A percentile compares a stretch with the other conserved stretches of the same genome.
These are phyloP conservation scores for Liasis olivaceus DNA, from an alignment of 2,797 vertebrate species.

Conservation along the genomic window DNA sequence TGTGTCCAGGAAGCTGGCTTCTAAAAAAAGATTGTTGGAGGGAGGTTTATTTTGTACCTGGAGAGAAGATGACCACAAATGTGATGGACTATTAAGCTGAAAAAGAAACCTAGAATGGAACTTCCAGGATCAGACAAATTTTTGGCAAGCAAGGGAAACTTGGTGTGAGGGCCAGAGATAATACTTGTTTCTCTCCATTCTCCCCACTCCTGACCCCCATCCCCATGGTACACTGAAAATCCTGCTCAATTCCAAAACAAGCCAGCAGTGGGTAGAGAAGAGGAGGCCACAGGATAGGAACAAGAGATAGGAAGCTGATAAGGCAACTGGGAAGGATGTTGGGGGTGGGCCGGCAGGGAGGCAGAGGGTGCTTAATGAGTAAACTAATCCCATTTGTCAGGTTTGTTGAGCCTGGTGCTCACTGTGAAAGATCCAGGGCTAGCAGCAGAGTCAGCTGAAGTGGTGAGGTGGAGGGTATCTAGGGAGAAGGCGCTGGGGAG, in stretches of 20 bases:
- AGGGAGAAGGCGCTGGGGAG: neutral
- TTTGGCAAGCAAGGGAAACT: neutral
- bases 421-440: neutral
- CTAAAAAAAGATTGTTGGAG: constrained; percentile 3
- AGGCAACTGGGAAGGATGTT: neutral
- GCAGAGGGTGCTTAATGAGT: neutral
- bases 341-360: neutral
- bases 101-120: constrained; percentile 7
- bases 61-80: constrained; percentile 40
- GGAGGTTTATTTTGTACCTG: constrained; percentile 53
- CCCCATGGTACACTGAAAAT: constrained; percentile 45
- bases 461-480: neutral
- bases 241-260: constrained; percentile 47
- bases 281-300: constrained; percentile 29
- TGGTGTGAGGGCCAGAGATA: neutral
- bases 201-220: neutral
- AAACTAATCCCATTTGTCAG: neutral
- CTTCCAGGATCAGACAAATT: neutral
- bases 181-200: neutral
- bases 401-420: constrained; percentile 28
- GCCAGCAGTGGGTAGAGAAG: constrained; percentile 48
- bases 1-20: constrained; percentile 58
- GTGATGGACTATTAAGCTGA: neutral
- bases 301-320: neutral
- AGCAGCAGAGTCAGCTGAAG: neutral